phyloP scores from a whole-genome alignment of 2,113 vertebrate species.

The Scortum barcoo region DNA sequence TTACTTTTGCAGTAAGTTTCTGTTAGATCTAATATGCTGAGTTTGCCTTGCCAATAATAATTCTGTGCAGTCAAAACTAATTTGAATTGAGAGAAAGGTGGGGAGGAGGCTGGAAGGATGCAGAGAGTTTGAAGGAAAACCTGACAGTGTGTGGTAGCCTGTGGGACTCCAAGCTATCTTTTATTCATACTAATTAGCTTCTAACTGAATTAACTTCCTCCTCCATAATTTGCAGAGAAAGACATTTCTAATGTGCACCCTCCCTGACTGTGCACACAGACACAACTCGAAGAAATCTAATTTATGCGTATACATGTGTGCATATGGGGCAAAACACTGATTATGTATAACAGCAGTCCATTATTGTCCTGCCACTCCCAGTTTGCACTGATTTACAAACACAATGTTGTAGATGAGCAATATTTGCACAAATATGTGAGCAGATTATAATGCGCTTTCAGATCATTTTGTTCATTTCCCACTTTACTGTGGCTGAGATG shows the following conservation, averaged over 20 bases:
- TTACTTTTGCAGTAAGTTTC: neutral
- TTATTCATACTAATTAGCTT: conserved; percentile 82
- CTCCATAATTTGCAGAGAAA: conserved; percentile 74
- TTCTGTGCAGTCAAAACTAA: conserved; percentile 41
- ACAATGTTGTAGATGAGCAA: conserved; percentile 12
- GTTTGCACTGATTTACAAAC: conserved; percentile 27
- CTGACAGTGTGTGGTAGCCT: conserved; percentile 72
- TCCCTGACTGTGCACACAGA: conserved; percentile 18
- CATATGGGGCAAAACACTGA: conserved; percentile 31
- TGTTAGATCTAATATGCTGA: conserved; percentile 13
- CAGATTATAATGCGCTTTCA: neutral
- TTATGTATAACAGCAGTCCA: conserved; percentile 30
- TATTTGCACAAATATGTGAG: conserved; percentile 1
- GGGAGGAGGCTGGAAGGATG: neutral
- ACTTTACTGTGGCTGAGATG: neutral
- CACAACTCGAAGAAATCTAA: conserved; percentile 22
- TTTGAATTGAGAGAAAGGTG: conserved; percentile 38
- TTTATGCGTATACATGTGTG: conserved; percentile 37
- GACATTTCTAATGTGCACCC: conserved; percentile 69
- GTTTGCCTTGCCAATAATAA: conserved; percentile 38
- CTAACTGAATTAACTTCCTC: conserved; percentile 79
- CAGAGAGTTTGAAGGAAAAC: conserved; percentile 56
- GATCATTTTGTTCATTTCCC: conserved; percentile 3
- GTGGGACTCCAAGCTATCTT: conserved; percentile 75
- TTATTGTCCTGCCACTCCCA: conserved; percentile 49